Conservation (phyloP, 1,140 invertebrate genomes). For the Zeugodacus cucurbitae region DNA sequence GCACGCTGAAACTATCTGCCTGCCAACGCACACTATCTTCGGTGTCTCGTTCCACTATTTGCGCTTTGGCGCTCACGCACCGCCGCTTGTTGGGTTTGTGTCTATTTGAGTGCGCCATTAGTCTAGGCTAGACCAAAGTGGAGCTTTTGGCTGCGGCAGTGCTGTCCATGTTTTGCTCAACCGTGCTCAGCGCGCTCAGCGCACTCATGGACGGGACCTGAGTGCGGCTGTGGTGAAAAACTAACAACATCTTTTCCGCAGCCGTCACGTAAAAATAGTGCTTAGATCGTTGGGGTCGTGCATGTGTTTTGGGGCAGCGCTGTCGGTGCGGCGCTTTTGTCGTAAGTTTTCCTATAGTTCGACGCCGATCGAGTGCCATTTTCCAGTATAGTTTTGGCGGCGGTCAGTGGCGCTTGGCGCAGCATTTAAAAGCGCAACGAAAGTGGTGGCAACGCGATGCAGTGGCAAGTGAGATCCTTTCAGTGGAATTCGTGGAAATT, state of each 20-base stretch:
- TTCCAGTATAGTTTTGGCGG: slow-evolving; percentile 29
- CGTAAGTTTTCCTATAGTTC: slow-evolving; percentile 31
- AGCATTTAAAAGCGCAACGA: neutral
- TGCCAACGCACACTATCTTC: neutral
- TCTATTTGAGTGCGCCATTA: neutral
- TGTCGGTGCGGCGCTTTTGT: neutral
- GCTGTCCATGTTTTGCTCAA: neutral
- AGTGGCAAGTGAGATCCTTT: neutral
- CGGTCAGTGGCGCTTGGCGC: slow-evolving; percentile 3
- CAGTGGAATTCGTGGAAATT: too few species aligned
- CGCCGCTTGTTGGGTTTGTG: neutral
- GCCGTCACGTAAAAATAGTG: neutral
- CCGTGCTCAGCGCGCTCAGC: neutral
- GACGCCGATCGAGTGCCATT: neutral
- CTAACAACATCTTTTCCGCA: slow-evolving; percentile 21
- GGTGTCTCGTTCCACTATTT: neutral
- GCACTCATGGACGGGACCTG: neutral
- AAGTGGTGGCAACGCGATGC: neutral
- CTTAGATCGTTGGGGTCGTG: neutral
- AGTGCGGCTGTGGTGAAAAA: slow-evolving; percentile 13
- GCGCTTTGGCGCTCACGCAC: neutral
- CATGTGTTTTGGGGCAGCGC: neutral
- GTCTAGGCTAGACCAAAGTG: slow-evolving; percentile 37
- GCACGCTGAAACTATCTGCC: neutral
- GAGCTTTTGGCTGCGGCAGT: neutral